Evolutionary conservation across 2,113 vertebrate species (phyloP), one percentile per base, ranked within the genome.

Genomic region (Genyomyrus donnyi): DNA sequence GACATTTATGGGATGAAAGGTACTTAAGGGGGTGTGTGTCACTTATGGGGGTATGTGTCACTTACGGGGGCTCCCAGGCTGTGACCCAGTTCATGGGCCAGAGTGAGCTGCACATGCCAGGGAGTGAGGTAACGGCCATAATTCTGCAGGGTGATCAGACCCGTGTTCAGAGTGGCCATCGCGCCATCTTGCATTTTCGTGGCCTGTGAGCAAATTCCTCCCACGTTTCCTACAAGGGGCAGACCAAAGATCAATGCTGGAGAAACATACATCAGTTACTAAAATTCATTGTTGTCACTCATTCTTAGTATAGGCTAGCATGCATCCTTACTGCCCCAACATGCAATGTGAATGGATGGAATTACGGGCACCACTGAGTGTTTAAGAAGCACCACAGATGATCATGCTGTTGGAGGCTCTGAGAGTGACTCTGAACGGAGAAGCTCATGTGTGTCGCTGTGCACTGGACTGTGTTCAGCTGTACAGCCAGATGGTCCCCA

Each of bases 51-150:
- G 53, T n/a, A n/a, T 5, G 19, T 4, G 53, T 21, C 13, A 95
- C 97, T 96, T 77, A 97, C 97, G 48, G 94, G 94, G 5, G 97
- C 92, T 35, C 97, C 96, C 85, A 97, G 90, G 89, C 97, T 97
- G 94, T 97, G 97, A 3, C 96, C 96, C 15, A 97, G 92, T 88
- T 97, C 97, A 15, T 97, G 97, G 3, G 96, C 96, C 0, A 97
- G 70, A 27, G 96, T 96, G 80, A 97, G 92, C 88, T 96, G 96
- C 89, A 97, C 91, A 6, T 94, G 93, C 31, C 93, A 94, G 3
- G 94, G 62, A 1, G 96, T 95, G 42, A 96, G 92, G 88, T 95
- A 94, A 84, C 92, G 91, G 86, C 96, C 96, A 0, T 96, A 97
- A 90, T 96, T 97, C 94, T 96, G 96, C 90, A 97, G 90, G 0